Conservation (phyloP, 2,888 invertebrate species). For the Ophraella communa region DNA sequence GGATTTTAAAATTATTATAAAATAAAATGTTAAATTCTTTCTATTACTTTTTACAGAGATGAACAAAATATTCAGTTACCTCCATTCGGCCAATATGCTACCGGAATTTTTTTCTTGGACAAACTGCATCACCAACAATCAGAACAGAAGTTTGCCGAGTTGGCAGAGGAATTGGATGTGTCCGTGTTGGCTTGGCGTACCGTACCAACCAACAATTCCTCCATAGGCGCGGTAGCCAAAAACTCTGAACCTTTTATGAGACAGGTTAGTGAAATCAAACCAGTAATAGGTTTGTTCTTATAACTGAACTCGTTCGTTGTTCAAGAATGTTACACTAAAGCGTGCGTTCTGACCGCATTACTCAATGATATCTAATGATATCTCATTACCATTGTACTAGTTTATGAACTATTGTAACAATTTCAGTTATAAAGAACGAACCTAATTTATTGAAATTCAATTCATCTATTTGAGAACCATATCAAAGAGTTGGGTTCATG, state of each 20-base stretch:
- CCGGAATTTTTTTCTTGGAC: slow-evolving; percentile 95
- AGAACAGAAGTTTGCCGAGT: slow-evolving; percentile 79
- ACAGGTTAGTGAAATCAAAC: slow-evolving; percentile 66
- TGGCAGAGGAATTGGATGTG: slow-evolving; percentile 82
- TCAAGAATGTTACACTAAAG: no score
- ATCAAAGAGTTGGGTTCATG: no score
- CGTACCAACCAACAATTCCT: slow-evolving; percentile 85
- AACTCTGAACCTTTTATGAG: slow-evolving; percentile 95
- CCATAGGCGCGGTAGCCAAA: slow-evolving; percentile 90
- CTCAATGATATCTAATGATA: no score
- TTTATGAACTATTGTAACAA: no score
- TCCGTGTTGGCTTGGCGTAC: slow-evolving; percentile 93
- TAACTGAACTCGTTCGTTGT: no score
- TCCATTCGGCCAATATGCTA: slow-evolving; percentile 88
- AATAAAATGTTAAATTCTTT: no score
- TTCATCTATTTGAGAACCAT: no score
- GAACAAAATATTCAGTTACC: slow-evolving; percentile 84
- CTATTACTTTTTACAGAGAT: slow-evolving; percentile 73
- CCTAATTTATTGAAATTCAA: no score
- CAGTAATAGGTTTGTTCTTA: neutral
- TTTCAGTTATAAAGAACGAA: no score
- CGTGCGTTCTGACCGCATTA: no score
- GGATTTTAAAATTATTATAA: no score
- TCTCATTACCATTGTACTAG: no score
- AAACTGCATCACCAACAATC: slow-evolving; percentile 79